Evolutionary conservation across 2,888 invertebrate genomes (phyloP).

Genomic region (Agriotes lineatus): DNA sequence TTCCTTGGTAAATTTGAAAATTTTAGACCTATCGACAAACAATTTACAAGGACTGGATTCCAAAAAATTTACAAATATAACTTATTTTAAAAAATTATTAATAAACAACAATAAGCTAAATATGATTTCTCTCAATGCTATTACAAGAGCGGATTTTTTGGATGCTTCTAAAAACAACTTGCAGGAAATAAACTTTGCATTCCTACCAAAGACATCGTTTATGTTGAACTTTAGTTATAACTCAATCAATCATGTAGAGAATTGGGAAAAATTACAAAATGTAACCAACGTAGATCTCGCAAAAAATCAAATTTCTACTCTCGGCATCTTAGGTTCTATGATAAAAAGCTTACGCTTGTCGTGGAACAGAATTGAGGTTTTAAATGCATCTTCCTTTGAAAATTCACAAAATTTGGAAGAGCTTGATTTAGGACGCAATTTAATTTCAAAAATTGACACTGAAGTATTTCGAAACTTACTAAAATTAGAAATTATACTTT

Average conservation of each 20-base stretch:
- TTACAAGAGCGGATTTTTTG: background rate
- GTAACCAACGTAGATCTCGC: background rate
- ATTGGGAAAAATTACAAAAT: background rate
- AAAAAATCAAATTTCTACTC: background rate
- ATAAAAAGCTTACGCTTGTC: background rate
- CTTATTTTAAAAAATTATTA: background rate
- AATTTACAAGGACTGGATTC: background rate
- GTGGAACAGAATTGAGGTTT: background rate
- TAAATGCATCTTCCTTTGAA: background rate
- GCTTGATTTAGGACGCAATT: slow-evolving; percentile 5
- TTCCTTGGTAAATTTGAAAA: background rate
- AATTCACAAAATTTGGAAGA: background rate
- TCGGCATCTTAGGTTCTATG: background rate
- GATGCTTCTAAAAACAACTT: background rate
- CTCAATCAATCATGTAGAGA: background rate
- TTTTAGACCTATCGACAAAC: background rate
- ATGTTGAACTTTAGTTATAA: slow-evolving; percentile 7
- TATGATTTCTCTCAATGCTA: background rate
- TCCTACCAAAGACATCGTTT: background rate
- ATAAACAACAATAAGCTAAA: background rate
- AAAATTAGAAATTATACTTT: background rate
- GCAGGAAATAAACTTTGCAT: background rate
- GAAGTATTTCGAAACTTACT: background rate
- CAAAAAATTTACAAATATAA: background rate
- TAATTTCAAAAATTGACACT: background rate